phyloP scores from a whole-genome alignment of 2,113 vertebrate genomes.

The Ophthalmotilapia sp. region DNA sequence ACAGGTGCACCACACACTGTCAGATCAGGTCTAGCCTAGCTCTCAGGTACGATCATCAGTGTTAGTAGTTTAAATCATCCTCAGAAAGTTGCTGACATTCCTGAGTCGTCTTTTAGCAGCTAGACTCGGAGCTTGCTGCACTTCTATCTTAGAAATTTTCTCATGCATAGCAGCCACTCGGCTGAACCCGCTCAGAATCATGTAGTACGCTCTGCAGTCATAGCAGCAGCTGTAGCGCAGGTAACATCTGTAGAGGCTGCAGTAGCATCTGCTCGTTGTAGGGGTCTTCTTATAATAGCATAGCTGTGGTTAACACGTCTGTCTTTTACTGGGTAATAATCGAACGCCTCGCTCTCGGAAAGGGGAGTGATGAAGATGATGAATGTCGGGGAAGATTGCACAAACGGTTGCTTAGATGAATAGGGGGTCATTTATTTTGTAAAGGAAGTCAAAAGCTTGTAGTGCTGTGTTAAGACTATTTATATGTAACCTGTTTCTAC shows the following conservation, averaged over 20 bases:
- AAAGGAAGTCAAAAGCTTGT: neutral
- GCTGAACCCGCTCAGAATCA: neutral
- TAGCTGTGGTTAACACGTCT: neutral
- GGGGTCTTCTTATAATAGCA: neutral
- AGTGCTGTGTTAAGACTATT: neutral
- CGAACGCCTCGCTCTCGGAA: neutral
- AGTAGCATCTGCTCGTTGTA: neutral
- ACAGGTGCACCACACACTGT: conserved; percentile 3
- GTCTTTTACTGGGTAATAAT: neutral
- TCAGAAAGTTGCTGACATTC: neutral
- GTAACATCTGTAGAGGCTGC: neutral
- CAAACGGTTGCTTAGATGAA: neutral
- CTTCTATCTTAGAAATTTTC: neutral
- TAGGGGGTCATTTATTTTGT: neutral
- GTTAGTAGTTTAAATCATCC: neutral
- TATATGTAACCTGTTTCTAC: neutral
- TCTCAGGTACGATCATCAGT: conserved; percentile 45
- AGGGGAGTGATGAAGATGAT: neutral
- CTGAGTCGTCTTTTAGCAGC: neutral
- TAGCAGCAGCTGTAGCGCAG: neutral
- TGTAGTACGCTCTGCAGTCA: neutral
- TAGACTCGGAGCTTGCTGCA: neutral
- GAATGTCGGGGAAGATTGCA: conserved; percentile 3
- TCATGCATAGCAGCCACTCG: neutral
- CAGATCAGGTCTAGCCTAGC: conserved; percentile 22